These are phyloP conservation scores for Lasaia peninsularis DNA, from an alignment of 1,140 invertebrate species.

Conservation along the genomic window DNA sequence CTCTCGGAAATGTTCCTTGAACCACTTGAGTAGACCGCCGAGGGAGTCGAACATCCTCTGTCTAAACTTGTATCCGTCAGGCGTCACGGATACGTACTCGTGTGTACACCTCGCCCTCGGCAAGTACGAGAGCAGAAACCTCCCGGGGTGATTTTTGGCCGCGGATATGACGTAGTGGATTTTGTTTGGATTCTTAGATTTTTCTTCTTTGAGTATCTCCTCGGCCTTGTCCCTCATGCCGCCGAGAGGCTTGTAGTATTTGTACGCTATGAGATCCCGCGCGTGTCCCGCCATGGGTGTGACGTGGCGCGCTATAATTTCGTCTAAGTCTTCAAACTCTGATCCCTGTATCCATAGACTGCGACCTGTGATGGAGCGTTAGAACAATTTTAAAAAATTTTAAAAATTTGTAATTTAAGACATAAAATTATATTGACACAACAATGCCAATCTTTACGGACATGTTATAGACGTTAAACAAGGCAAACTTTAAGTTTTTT, in stretches of 20 bases:
- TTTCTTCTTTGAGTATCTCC: constrained; percentile 91
- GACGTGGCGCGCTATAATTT: constrained; percentile 97
- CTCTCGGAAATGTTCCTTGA: constrained; percentile 98
- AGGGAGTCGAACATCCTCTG: constrained; percentile 92
- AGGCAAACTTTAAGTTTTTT: no score
- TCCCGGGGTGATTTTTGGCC: constrained; percentile 93
- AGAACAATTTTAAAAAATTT: no score
- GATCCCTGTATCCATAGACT: constrained; percentile 92
- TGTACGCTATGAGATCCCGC: constrained; percentile 93
- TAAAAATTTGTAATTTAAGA: no score
- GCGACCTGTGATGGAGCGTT: constrained; percentile 67
- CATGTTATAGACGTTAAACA: no score
- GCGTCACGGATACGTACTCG: constrained; percentile 94
- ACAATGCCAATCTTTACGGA: no score
- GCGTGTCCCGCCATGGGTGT: constrained; percentile 97
- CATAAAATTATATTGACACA: no score
- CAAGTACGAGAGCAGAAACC: constrained; percentile 96
- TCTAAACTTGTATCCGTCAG: constrained; percentile 95
- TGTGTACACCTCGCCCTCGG: constrained; percentile 90
- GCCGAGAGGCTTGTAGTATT: constrained; percentile 89
- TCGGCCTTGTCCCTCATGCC: constrained; percentile 92
- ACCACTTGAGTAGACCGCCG: constrained; percentile 93
- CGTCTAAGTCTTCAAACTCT: constrained; percentile 98
- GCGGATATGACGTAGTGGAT: constrained; percentile 95
- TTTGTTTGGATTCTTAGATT: constrained; percentile 89